Evolutionary conservation across 2,113 vertebrate genomes (phyloP), one percentile per base, ranked within the genome.

Genomic region (Cranoglanis bouderius): DNA sequence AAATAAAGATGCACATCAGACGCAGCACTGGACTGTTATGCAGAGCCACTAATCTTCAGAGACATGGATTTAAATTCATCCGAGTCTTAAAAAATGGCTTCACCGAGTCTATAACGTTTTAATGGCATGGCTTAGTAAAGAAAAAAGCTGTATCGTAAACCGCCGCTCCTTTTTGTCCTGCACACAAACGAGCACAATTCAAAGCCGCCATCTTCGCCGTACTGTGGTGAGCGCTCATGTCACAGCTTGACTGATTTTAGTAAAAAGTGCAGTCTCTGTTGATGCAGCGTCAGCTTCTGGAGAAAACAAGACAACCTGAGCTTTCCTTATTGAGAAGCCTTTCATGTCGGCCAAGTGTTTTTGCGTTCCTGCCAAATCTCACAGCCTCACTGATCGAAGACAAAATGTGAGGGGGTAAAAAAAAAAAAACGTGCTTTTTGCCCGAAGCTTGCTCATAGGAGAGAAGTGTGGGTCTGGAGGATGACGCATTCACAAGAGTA

Each of bases 261-360:
- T 84, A 18, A 18, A 70, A 51, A 67, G 84, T 35, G 46, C 46
- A 24, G 61, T 24, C 84, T 70, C 63, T 85, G 49, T 51, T 53
- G 65, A 85, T 70, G 61, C 29, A 35, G 21, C 35, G 21, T 78
- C 55, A 77, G 72, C 85, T 78, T 63, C 55, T 78, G 13, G 14
- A 24, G 77, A 55, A 72, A 70, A 38, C 46, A 85, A 74, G 51
- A 40, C 67, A 74, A 74, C 38, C 51, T 6, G 49, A 55, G 49
- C 65, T 55, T 74, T 26, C 65, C 65, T 74, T 85, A 85, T 74
- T 53, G 63, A 82, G 61, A 81, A 72, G 14, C 21, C 78, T 82
- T 40, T 82, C n/a, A 57, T 72, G 78, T 82, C 61, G 29, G 85
- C 21, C 75, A 51, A 82, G 86, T 78, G 86, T 46, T 49, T 55